A percentile compares a stretch with the other conserved stretches of the same genome.
These are phyloP conservation scores for Aurelia sp. DNA, from an alignment of 30 jellyfish, hydroid and myxozoan genomes.

Conservation along the genomic window DNA sequence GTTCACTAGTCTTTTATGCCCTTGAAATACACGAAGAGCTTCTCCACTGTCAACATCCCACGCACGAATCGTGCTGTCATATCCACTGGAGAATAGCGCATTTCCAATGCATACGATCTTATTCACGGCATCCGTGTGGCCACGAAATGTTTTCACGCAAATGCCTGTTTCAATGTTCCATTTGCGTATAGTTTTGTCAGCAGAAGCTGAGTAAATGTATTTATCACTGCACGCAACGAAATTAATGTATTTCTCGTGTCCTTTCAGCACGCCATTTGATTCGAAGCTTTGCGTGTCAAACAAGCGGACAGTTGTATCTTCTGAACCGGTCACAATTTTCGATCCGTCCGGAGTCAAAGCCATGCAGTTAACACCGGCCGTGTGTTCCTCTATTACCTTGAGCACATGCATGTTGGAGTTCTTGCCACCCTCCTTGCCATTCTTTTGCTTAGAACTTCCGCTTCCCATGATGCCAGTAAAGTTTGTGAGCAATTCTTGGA, in stretches of 20 bases:
- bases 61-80: constrained; percentile 86
- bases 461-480: constrained; percentile 63
- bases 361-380: constrained; percentile 86
- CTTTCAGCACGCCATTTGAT: constrained; percentile 75
- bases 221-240: constrained; percentile 75
- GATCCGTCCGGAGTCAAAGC: constrained; percentile 82
- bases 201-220: constrained; percentile 89
- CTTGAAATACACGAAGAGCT: constrained; percentile 75
- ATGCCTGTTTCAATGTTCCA: constrained; percentile 95
- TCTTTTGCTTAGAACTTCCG: constrained; percentile 77
- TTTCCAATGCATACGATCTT: constrained; percentile 68
- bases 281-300: constrained; percentile 58
- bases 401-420: constrained; percentile 22
- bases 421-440: constrained; percentile 63
- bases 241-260: constrained; percentile 89
- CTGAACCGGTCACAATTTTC: constrained; percentile 75
- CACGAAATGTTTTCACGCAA: constrained; percentile 94
- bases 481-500: too few relatives aligned
- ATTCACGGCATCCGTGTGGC: constrained; percentile 93
- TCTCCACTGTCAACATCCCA: constrained; percentile 96
- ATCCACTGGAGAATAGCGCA: constrained; percentile 86
- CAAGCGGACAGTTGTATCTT: constrained; percentile 79
- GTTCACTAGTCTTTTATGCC: constrained; percentile 86
- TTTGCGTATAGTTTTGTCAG: constrained; percentile 81
- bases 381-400: constrained; percentile 70